A percentile compares a stretch with the other conserved stretches of the same genome.
Evolutionary conservation across 2,797 vertebrate genomes (phyloP).

Genomic region (Rhinophrynus dorsalis): DNA sequence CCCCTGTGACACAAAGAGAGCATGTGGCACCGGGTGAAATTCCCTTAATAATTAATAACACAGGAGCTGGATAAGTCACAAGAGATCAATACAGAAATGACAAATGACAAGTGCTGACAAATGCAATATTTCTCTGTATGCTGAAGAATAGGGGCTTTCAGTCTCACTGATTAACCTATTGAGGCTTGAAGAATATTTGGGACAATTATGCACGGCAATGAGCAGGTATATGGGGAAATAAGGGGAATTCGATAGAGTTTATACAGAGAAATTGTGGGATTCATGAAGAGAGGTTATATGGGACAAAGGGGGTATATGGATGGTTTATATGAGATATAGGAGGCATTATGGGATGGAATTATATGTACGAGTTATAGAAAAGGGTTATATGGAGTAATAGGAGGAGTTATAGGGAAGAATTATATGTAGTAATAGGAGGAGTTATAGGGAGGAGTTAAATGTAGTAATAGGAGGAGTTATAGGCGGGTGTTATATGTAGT

Average conservation of each 20-base stretch:
- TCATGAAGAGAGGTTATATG: too few relatives aligned
- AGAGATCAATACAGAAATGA: conserved; percentile 27
- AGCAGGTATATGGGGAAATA: too few relatives aligned
- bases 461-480: too few relatives aligned
- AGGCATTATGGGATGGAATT: too few relatives aligned
- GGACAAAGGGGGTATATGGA: too few relatives aligned
- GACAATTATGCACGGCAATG: background rate
- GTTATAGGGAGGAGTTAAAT: too few relatives aligned
- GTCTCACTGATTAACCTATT: background rate
- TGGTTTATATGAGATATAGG: too few relatives aligned
- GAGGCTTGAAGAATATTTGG: background rate
- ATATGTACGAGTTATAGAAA: background rate
- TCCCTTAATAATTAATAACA: conserved; percentile 30
- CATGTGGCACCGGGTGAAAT: background rate
- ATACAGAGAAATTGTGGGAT: too few relatives aligned
- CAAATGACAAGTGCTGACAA: background rate
- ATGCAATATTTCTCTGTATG: background rate
- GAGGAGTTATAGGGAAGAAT: background rate
- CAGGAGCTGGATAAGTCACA: background rate
- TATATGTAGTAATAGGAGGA: background rate
- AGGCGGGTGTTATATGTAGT: too few relatives aligned
- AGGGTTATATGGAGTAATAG: background rate
- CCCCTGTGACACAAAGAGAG: background rate
- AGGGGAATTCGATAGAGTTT: too few relatives aligned
- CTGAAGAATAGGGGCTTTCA: background rate